A percentile compares a stretch with the other conserved stretches of the same genome.
Conservation (phyloP, 2,113 vertebrate species). For the Paedocypris sp. region DNA sequence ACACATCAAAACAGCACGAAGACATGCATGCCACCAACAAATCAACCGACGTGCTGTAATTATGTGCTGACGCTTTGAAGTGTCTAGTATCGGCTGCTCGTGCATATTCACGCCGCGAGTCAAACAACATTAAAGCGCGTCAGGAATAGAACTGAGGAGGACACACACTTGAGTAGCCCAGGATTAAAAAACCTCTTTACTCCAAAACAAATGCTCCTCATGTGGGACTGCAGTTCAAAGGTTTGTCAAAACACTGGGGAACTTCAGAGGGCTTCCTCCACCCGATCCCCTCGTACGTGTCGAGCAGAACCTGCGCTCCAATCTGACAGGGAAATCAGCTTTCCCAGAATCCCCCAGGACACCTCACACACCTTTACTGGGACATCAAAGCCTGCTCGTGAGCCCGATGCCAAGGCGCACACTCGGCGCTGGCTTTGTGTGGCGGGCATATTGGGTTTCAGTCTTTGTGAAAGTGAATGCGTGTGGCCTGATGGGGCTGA, state of each 20-base stretch:
- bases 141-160: slow-evolving; percentile 1
- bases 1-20: slow-evolving; percentile 20
- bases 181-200: not conserved
- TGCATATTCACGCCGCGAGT: not conserved
- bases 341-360: slow-evolving; percentile 3
- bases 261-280: not conserved
- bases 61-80: not conserved
- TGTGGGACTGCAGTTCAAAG: not conserved
- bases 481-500: slow-evolving; percentile 21
- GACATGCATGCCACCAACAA: slow-evolving; percentile 15
- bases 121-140: slow-evolving; percentile 14
- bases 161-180: not conserved
- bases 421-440: slow-evolving; percentile 15
- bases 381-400: slow-evolving; percentile 37
- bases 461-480: slow-evolving; percentile 11
- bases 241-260: not conserved
- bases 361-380: not conserved
- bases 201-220: not conserved
- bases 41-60: slow-evolving; percentile 14
- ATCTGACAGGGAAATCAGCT: slow-evolving; percentile 2
- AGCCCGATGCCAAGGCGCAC: slow-evolving; percentile 10
- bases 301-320: slow-evolving; percentile 15
- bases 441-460: slow-evolving; percentile 33
- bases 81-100: not conserved
- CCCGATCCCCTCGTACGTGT: not conserved